Evolutionary conservation across 2,113 vertebrate species (phyloP).

Genomic region (Felis catus): F.catus_Fca126_mat1.0 CM031415.1:70744001-70744500

Average conservation of each 20-base stretch:
- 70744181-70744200: neutral
- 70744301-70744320: neutral
- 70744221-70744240: neutral
- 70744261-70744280: neutral
- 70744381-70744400: neutral
- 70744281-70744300: neutral
- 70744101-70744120: neutral
- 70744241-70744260: neutral
- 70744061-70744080: neutral
- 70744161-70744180: neutral
- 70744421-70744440: neutral
- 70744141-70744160: neutral
- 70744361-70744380: neutral
- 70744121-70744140: neutral
- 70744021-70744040: neutral
- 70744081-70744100: neutral
- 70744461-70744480: neutral
- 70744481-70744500: neutral
- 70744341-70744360: neutral
- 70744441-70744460: neutral
- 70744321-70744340: neutral
- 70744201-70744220: neutral
- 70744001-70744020: neutral
- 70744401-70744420: neutral
- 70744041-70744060: neutral